Conservation (phyloP, 2,888 invertebrate species). For the Lasioglossum calceatum region DNA sequence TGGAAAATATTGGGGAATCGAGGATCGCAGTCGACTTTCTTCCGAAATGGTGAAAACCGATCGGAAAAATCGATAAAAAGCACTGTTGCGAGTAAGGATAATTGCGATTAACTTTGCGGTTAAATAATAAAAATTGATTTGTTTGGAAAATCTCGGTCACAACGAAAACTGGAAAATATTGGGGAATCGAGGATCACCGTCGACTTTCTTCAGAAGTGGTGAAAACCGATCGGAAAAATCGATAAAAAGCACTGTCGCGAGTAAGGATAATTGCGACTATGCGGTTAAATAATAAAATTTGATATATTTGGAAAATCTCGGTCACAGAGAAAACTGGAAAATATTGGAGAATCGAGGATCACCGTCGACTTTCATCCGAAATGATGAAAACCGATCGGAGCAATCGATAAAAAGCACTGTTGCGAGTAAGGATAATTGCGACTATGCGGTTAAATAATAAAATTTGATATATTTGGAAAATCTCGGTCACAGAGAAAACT, state of each 20-base stretch:
- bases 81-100: neutral
- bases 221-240: neutral
- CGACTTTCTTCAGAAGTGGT: neutral
- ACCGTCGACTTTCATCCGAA: too few relatives aligned
- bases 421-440: too few relatives aligned
- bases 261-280: neutral
- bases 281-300: too few relatives aligned
- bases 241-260: neutral
- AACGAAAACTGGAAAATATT: neutral
- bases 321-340: neutral
- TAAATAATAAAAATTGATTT: too few relatives aligned
- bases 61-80: too few relatives aligned
- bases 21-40: neutral
- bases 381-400: too few relatives aligned
- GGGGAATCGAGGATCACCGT: too few relatives aligned
- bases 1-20: neutral
- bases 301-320: too few relatives aligned
- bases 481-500: too few relatives aligned
- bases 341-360: too few relatives aligned
- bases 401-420: too few relatives aligned
- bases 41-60: neutral
- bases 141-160: neutral
- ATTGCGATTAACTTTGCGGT: neutral
- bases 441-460: too few relatives aligned
- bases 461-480: neutral